phyloP scores from a whole-genome alignment of 2,113 vertebrate species.

The Anas platyrhynchos region DNA sequence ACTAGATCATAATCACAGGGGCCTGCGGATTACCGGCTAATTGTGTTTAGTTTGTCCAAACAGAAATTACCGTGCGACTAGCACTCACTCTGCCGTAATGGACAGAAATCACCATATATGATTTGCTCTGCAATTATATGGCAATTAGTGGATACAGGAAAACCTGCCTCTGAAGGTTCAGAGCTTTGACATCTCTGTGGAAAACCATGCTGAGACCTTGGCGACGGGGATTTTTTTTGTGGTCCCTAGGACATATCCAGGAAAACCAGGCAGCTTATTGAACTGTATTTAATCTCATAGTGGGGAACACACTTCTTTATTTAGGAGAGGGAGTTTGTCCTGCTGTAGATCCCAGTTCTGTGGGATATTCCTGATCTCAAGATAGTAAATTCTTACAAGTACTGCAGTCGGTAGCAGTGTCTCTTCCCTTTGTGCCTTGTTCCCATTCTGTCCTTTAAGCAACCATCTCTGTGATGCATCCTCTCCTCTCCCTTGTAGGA shows the following conservation, averaged over 20 bases:
- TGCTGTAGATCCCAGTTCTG: accelerated
- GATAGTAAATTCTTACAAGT: neutral
- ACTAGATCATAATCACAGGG: neutral
- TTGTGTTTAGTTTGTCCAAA: slow-evolving; percentile 30
- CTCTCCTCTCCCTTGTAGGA: accelerated
- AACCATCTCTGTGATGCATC: neutral
- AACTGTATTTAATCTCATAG: neutral
- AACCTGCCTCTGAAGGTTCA: neutral
- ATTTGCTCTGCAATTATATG: neutral
- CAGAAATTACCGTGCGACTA: neutral
- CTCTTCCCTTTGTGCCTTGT: neutral
- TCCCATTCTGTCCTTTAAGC: neutral
- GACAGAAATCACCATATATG: neutral
- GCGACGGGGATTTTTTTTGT: neutral
- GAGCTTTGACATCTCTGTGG: neutral
- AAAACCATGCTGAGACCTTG: accelerated
- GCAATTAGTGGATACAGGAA: neutral
- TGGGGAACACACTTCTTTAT: neutral
- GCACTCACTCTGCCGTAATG: neutral
- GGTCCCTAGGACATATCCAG: neutral
- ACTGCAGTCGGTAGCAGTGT: accelerated
- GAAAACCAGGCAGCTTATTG: neutral
- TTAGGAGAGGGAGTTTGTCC: neutral
- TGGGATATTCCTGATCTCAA: neutral
- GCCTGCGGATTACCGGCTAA: slow-evolving; percentile 8